Conservation (phyloP, 2,888 invertebrate species). For the Micropterix aruncella region DNA sequence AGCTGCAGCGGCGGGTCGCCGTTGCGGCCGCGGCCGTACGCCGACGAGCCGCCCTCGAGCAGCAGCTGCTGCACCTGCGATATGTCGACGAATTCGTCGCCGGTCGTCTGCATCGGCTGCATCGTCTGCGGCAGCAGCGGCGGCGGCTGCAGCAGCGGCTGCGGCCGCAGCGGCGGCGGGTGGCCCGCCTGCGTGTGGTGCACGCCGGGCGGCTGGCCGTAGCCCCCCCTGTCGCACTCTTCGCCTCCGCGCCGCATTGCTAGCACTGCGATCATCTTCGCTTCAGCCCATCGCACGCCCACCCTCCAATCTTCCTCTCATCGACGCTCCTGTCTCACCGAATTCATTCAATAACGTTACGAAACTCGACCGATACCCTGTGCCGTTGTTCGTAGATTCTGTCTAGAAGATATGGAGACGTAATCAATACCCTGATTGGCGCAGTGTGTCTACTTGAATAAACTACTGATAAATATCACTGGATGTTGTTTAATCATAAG, state of each 20-base stretch:
- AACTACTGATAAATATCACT: too few relatives aligned
- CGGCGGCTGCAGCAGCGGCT: constrained; percentile 20
- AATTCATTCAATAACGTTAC: too few relatives aligned
- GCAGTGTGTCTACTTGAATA: too few relatives aligned
- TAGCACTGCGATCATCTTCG: constrained; percentile 11
- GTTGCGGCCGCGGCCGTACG: neutral
- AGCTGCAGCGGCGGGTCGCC: neutral
- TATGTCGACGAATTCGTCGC: constrained; percentile 53
- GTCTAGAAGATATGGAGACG: too few relatives aligned
- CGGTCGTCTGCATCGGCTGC: constrained; percentile 4
- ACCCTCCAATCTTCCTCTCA: constrained; percentile 7
- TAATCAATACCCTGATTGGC: too few relatives aligned
- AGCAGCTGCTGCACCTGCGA: constrained; percentile 51
- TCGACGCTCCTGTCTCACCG: too few relatives aligned
- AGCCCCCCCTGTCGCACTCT: constrained; percentile 13
- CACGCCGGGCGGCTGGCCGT: constrained; percentile 7
- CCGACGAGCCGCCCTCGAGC: constrained; percentile 22
- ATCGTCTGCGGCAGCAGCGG: constrained; percentile 25
- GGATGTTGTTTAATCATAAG: too few relatives aligned
- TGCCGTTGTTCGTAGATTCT: too few relatives aligned
- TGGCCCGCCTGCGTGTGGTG: constrained; percentile 25
- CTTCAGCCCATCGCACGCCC: constrained; percentile 5
- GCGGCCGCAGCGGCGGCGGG: constrained; percentile 47
- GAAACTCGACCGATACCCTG: too few relatives aligned
- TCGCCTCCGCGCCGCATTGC: constrained; percentile 44